phyloP scores from a whole-genome alignment of 2,113 vertebrate species.

The Pelodiscus sinensis region DNA sequence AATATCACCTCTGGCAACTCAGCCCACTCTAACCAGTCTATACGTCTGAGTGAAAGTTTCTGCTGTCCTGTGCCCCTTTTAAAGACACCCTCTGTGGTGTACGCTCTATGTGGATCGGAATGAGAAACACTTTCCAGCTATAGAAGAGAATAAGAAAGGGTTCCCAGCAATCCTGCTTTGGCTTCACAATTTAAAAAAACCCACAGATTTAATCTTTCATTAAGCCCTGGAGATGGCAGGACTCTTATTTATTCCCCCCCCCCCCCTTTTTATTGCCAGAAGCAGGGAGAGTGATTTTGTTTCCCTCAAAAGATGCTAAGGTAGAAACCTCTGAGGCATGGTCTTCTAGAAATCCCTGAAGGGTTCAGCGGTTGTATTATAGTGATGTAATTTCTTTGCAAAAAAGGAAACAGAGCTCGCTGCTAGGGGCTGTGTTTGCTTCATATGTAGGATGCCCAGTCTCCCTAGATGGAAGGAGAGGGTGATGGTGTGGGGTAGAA shows the following conservation, averaged over 20 bases:
- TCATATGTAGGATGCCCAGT: neutral
- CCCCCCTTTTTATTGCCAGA: constrained; percentile 42
- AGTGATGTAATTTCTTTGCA: constrained; percentile 10
- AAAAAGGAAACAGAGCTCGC: neutral
- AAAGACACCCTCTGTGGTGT: rapidly evolving
- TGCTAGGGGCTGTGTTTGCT: rapidly evolving
- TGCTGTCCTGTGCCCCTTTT: neutral
- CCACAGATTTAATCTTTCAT: constrained; percentile 34
- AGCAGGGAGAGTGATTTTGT: constrained; percentile 35
- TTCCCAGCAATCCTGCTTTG: rapidly evolving
- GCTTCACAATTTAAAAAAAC: neutral
- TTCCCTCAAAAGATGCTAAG: constrained; percentile 23
- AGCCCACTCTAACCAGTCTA: neutral
- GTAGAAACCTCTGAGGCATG: neutral
- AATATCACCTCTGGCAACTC: rapidly evolving
- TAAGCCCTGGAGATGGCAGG: constrained; percentile 42
- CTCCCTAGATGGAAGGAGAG: neutral
- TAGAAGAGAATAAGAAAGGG: neutral
- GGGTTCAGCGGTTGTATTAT: neutral
- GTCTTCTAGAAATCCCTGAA: neutral
- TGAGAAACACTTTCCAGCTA: neutral
- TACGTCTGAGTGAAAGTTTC: neutral
- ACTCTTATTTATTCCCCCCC: constrained; percentile 56
- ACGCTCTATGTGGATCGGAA: neutral
- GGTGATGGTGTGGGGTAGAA: neutral